A percentile compares a stretch with the other conserved stretches of the same genome.
Evolutionary conservation across 92 coral and sea anemone species (phyloP).

Genomic region (Siderastrea siderea): DNA sequence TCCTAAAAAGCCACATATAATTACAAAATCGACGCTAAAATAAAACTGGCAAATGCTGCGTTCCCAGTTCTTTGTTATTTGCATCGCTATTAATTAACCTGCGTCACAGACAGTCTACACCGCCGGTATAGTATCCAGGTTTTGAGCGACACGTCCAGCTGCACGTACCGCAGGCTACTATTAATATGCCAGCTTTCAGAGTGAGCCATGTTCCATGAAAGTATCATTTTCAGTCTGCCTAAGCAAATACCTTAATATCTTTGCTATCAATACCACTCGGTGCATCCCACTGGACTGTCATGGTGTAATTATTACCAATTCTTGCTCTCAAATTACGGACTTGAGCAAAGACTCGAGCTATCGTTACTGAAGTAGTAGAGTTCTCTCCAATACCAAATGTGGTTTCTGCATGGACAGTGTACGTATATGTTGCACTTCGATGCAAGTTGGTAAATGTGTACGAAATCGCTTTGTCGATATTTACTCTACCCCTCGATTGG

Average conservation of each 20-base stretch:
- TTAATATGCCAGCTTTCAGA: too few relatives aligned
- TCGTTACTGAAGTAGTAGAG: background rate
- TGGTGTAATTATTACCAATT: background rate
- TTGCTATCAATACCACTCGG: background rate
- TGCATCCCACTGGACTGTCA: slow-evolving; percentile 26
- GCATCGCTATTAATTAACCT: too few relatives aligned
- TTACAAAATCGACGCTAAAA: too few relatives aligned
- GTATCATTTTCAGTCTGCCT: too few relatives aligned
- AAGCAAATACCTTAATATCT: slow-evolving; percentile 19
- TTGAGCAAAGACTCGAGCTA: background rate
- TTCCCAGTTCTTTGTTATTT: too few relatives aligned
- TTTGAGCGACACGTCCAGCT: too few relatives aligned
- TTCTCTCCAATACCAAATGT: background rate
- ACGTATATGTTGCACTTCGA: slow-evolving; percentile 6
- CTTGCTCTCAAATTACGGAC: background rate
- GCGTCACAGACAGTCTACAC: too few relatives aligned
- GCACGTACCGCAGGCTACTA: too few relatives aligned
- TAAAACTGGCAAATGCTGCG: too few relatives aligned
- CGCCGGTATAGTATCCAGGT: too few relatives aligned
- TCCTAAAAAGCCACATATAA: too few relatives aligned
- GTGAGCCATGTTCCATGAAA: too few relatives aligned
- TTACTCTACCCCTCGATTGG: background rate
- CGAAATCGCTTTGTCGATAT: background rate
- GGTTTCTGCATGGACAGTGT: slow-evolving; percentile 19
- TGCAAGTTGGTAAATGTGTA: background rate